Evolutionary conservation across 2,888 invertebrate genomes (phyloP).

Genomic region (Drosophila atroscutellata): DNA sequence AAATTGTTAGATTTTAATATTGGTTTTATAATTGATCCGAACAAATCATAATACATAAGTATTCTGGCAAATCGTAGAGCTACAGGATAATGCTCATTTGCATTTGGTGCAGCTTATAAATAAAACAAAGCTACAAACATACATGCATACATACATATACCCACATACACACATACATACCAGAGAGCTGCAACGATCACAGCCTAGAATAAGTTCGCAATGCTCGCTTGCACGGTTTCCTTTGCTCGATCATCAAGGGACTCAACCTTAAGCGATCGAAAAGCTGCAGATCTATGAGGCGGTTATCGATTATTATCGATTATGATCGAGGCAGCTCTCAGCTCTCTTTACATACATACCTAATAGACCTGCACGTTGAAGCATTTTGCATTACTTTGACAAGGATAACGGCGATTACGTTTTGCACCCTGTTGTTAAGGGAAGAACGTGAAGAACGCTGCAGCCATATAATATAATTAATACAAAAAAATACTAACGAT

Average conservation of each 20-base stretch:
- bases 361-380: constrained; percentile 53
- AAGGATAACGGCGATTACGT: constrained; percentile 4
- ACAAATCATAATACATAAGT: constrained; percentile 52
- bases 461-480: constrained; percentile 27
- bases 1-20: constrained; percentile 48
- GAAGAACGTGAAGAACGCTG: constrained; percentile 20
- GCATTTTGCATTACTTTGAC: constrained; percentile 24
- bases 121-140: constrained; percentile 30
- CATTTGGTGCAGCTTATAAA: constrained; percentile 48
- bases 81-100: constrained; percentile 44
- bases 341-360: constrained; percentile 22
- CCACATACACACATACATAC: constrained; percentile 29
- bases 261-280: accelerated
- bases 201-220: background rate
- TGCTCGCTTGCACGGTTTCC: background rate
- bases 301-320: background rate
- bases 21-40: constrained; percentile 53
- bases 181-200: background rate
- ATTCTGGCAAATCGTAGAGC: constrained; percentile 36
- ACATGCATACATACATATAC: constrained; percentile 35
- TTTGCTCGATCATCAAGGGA: background rate
- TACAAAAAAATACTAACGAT: constrained; percentile 25
- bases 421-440: constrained; percentile 33
- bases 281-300: background rate
- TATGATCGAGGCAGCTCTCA: background rate